Conservation (phyloP, 1,140 invertebrate genomes). For the Leucophenga varia region DNA sequence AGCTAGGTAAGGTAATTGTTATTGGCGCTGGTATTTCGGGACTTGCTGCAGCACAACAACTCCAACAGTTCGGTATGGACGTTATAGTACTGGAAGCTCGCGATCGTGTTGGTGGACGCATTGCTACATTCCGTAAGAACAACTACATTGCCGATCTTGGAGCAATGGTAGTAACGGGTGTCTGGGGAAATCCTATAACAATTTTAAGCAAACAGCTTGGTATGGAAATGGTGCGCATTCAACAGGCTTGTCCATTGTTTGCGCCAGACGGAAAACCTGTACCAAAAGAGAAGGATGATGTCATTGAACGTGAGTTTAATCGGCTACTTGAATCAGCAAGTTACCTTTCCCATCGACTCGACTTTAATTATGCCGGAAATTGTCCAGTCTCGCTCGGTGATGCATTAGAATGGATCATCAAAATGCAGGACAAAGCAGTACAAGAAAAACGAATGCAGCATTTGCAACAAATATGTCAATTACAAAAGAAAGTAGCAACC, state of each 20-base stretch:
- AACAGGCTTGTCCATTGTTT: constrained; percentile 94
- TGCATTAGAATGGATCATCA: constrained; percentile 94
- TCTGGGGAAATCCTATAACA: constrained; percentile 95
- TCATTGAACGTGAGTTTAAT: constrained; percentile 97
- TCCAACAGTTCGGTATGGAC: constrained; percentile 93
- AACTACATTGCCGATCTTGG: constrained; percentile 93
- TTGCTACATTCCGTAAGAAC: constrained; percentile 91
- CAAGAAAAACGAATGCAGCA: constrained; percentile 88
- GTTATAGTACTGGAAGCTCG: constrained; percentile 90
- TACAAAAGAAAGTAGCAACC: too few species aligned
- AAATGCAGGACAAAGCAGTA: constrained; percentile 92
- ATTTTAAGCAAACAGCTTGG: constrained; percentile 94
- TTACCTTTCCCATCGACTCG: constrained; percentile 90
- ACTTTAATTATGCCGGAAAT: constrained; percentile 85
- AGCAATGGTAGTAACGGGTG: constrained; percentile 81
- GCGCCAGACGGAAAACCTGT: constrained; percentile 90
- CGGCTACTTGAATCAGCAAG: constrained; percentile 90
- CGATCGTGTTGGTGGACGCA: constrained; percentile 90
- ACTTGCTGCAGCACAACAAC: constrained; percentile 86
- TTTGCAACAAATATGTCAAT: too few species aligned
- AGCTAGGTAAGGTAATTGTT: constrained; percentile 84
- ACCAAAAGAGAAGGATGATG: constrained; percentile 94
- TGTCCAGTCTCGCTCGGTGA: constrained; percentile 88
- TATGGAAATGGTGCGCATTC: constrained; percentile 92
- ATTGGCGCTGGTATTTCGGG: constrained; percentile 85